Evolutionary conservation across 2,888 invertebrate species (phyloP).

Genomic region (Alloscopus bannaensis): DNA sequence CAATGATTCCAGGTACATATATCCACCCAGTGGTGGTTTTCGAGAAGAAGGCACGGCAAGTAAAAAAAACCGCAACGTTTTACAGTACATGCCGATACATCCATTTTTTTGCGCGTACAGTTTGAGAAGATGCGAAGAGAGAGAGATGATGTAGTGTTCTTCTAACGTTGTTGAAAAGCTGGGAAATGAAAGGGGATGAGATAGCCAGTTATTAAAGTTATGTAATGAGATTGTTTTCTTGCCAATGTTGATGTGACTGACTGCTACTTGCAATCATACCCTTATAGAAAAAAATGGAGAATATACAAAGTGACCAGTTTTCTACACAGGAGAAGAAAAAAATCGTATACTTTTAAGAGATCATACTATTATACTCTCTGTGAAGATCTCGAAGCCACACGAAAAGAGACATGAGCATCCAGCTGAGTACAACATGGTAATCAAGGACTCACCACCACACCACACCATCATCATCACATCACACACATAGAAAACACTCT

Average conservation of each 20-base stretch:
- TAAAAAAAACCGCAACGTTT: no score
- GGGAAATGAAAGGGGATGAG: background rate
- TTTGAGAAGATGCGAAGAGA: no score
- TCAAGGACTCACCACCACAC: slow-evolving; percentile 57
- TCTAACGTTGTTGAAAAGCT: no score
- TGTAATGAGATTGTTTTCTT: slow-evolving; percentile 45
- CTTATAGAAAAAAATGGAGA: slow-evolving; percentile 26
- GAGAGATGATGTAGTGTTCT: no score
- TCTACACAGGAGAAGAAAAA: no score
- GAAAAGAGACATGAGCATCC: slow-evolving; percentile 56
- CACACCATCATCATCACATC: background rate
- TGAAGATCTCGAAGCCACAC: no score
- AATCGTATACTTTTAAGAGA: background rate
- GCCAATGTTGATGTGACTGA: background rate
- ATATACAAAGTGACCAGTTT: background rate
- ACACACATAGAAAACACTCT: no score
- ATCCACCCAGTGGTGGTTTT: no score
- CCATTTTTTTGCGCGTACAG: no score
- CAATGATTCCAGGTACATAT: no score
- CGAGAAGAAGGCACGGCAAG: no score
- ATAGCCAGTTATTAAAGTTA: slow-evolving; percentile 3
- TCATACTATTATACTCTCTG: background rate
- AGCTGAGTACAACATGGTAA: slow-evolving; percentile 61
- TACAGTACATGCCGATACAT: no score
- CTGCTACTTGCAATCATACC: slow-evolving; percentile 18